Evolutionary conservation across 1,140 invertebrate genomes (phyloP), one percentile per base, ranked within the genome.

Genomic region (Calephelis nemesis): DNA sequence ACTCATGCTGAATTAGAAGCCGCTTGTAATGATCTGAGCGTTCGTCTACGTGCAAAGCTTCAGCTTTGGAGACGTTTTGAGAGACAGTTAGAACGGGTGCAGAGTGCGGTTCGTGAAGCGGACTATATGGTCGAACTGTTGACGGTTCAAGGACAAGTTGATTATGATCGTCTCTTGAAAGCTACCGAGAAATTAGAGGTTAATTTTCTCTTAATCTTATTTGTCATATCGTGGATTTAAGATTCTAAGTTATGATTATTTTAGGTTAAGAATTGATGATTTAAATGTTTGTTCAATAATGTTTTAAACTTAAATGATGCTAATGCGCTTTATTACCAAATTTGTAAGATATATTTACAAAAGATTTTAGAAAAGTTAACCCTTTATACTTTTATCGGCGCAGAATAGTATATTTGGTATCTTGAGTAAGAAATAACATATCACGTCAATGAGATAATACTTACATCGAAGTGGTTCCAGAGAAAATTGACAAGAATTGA

Each of bases 71-170:
- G 94, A 47, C 88, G 95, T 40, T 97, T 96, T 76, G 95, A 96
- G 74, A 88, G 93, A 13, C 95, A 96, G 74, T 82, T 97, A 68
- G 96, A 97, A 75, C 76, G 95, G 82, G 95, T 97, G 1, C 95
- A 96, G 63, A 94, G 96, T 47, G 96, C 95, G 0, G 95, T 96
- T 0, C 93, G 96, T 67, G 96, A 97, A 74, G 95, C 96, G 0
- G 96, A 97, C 83, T 97, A 96, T 76, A 96, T 97, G 96, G 96
- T 97, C 90, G 96, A 97, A 76, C 84, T 97, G 11, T 91, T 97
- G 4, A 95, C 95, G 1, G 95, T 97, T 0, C 95, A 96, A 79
- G 96, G 95, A 11, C 94, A 95, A 49, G 95, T 97, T 2, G 96
- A 97, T 88, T 97, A 97, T 73, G 95, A 96, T 64, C 93, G 96